Percentiles rank a stretch among this genome's conserved stretches.
These are phyloP conservation scores for Syngnathus acus DNA, from an alignment of 2,797 vertebrate species.

Conservation along the genomic window DNA sequence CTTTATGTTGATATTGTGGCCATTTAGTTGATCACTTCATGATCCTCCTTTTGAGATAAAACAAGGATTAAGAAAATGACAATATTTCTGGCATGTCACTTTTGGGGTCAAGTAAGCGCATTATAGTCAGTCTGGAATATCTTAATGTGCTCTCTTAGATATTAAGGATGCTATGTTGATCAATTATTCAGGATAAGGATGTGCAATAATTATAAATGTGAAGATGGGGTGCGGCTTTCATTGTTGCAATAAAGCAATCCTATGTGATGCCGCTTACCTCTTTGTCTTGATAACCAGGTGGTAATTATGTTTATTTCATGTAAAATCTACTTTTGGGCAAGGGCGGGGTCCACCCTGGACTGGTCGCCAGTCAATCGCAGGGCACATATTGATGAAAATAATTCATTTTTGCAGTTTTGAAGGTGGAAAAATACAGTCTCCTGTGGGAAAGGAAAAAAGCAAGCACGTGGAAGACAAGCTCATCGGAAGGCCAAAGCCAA, in stretches of 20 bases:
- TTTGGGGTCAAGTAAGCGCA: constrained; percentile 25
- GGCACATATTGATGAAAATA: neutral
- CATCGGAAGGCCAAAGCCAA: no score
- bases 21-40: constrained; percentile 48
- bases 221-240: constrained; percentile 27
- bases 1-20: constrained; percentile 51
- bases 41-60: constrained; percentile 27
- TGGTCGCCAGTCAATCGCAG: neutral
- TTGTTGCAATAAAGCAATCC: constrained; percentile 10
- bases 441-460: no score
- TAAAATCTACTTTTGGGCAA: neutral
- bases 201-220: constrained; percentile 36
- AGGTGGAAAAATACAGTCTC: no score
- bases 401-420: no score
- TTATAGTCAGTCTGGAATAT: constrained; percentile 36
- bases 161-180: constrained; percentile 28
- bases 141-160: constrained; percentile 15
- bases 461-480: no score
- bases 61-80: constrained; percentile 39
- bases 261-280: neutral
- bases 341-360: neutral
- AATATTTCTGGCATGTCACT: constrained; percentile 39
- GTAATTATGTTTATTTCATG: no score
- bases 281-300: neutral
- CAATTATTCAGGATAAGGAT: constrained; percentile 28